Evolutionary conservation across 2,888 invertebrate species (phyloP).

Genomic region (Caenorhabditis sp.): DNA sequence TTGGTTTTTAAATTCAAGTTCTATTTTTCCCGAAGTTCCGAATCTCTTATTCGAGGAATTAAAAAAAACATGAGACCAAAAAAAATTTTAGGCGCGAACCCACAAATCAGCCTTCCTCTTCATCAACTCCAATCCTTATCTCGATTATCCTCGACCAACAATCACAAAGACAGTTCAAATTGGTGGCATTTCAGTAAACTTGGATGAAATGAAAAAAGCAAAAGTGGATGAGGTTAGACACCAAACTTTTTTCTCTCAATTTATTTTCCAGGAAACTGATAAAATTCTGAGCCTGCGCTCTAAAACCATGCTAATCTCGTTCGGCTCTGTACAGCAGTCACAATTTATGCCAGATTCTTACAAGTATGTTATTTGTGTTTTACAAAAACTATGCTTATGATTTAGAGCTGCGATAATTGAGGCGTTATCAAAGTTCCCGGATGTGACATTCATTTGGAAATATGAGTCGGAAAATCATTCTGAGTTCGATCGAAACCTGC

Average conservation of each 20-base stretch:
- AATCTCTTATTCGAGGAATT: no score
- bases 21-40: no score
- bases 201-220: slow-evolving; percentile 10
- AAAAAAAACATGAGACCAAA: no score
- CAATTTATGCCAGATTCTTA: slow-evolving; percentile 24
- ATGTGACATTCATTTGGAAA: slow-evolving; percentile 32
- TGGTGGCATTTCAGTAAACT: slow-evolving; percentile 27
- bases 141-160: slow-evolving; percentile 27
- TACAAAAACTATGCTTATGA: no score
- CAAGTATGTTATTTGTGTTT: no score
- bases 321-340: slow-evolving; percentile 26
- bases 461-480: slow-evolving; percentile 13
- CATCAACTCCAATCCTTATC: slow-evolving; percentile 28
- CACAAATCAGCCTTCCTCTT: slow-evolving; percentile 23
- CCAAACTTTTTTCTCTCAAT: no score
- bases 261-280: background rate
- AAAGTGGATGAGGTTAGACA: background rate
- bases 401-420: slow-evolving; percentile 2
- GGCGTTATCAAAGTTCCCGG: slow-evolving; percentile 12
- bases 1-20: no score
- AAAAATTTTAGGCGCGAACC: no score
- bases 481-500: slow-evolving; percentile 2
- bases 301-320: slow-evolving; percentile 25
- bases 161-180: slow-evolving; percentile 26
- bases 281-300: slow-evolving; percentile 5